Percentiles rank a stretch among this genome's conserved stretches.
Evolutionary conservation across 2,113 vertebrate species (phyloP).

Genomic region (Nyctereutes procyonoides): DNA sequence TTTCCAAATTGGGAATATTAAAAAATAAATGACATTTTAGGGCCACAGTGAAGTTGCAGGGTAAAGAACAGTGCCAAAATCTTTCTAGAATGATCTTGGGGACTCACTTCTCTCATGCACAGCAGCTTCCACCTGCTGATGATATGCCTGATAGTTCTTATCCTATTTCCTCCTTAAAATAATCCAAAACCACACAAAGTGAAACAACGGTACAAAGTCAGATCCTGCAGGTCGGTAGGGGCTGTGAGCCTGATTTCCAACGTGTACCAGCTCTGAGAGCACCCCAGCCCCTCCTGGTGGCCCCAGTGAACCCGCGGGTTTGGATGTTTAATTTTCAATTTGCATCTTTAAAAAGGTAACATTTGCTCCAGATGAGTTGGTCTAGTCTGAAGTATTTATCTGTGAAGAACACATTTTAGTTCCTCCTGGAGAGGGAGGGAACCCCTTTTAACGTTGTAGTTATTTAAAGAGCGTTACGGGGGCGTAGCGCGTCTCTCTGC

Average conservation of each 20-base stretch:
- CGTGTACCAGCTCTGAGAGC: conserved; percentile 52
- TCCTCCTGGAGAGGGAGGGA: conserved; percentile 66
- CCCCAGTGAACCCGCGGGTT: conserved; percentile 75
- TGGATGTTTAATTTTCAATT: conserved; percentile 85
- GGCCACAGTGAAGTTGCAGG: fast-evolving
- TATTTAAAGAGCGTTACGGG: conserved; percentile 48
- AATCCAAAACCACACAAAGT: fast-evolving
- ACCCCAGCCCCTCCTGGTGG: conserved; percentile 65
- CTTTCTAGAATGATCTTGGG: neutral
- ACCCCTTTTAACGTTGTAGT: conserved; percentile 57
- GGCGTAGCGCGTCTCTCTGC: conserved; percentile 58
- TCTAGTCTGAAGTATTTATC: conserved; percentile 82
- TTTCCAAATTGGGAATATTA: neutral
- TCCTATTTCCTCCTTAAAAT: neutral
- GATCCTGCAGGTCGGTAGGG: fast-evolving
- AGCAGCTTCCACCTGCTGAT: neutral
- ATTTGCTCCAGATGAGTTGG: conserved; percentile 82
- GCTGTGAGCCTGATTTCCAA: conserved; percentile 60
- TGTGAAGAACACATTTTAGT: conserved; percentile 81
- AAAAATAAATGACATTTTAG: no score
- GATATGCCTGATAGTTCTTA: fast-evolving
- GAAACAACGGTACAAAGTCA: fast-evolving
- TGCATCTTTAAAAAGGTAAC: conserved; percentile 84
- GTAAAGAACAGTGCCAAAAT: fast-evolving
- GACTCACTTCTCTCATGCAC: fast-evolving